Evolutionary conservation across 2,113 vertebrate genomes (phyloP).

Genomic region (Sardina pilchardus): DNA sequence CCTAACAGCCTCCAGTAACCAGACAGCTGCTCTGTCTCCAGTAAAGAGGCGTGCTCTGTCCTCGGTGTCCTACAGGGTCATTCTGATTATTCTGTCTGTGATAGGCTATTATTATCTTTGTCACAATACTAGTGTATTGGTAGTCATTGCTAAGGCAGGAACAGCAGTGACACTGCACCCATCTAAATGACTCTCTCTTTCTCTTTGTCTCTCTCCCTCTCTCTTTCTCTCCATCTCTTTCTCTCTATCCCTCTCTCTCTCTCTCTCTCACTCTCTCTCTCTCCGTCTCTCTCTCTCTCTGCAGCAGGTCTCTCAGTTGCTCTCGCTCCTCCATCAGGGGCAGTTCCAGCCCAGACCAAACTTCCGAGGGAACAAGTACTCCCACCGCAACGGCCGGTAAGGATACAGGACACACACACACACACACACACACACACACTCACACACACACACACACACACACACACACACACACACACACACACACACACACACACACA

Average conservation of each 20-base stretch:
- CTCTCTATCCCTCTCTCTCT: slow-evolving; percentile 56
- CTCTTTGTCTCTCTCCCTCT: not conserved
- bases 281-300: slow-evolving; percentile 57
- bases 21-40: not conserved
- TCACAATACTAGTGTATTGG: not conserved
- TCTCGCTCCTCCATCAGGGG: slow-evolving; percentile 89
- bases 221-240: slow-evolving; percentile 31
- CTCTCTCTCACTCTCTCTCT: slow-evolving; percentile 13
- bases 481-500: not conserved
- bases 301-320: slow-evolving; percentile 97
- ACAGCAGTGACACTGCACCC: not conserved
- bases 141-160: not conserved
- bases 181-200: not conserved
- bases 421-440: not conserved
- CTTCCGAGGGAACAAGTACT: slow-evolving; percentile 88
- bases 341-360: slow-evolving; percentile 87
- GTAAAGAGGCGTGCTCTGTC: not conserved
- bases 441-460: not conserved
- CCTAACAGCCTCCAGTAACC: not conserved
- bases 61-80: not conserved
- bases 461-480: not conserved
- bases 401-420: not conserved
- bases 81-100: not conserved
- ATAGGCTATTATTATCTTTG: not conserved
- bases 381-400: slow-evolving; percentile 72